A percentile compares a stretch with the other conserved stretches of the same genome.
Conservation (phyloP, 1,140 invertebrate genomes). For the Octopus bimaculoides region DNA sequence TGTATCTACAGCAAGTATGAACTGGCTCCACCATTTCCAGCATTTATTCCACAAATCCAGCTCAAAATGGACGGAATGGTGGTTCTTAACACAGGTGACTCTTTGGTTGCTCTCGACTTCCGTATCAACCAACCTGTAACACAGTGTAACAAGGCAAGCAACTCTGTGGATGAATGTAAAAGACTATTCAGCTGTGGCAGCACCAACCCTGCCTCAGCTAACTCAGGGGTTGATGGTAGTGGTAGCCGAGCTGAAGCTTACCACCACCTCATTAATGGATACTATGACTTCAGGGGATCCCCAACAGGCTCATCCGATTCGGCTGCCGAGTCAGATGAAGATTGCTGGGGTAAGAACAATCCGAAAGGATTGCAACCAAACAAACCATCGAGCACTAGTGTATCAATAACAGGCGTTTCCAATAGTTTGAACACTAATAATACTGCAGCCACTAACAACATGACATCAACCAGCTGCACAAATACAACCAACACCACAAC, state of each 20-base stretch:
- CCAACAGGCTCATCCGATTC: background rate
- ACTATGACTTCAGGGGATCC: background rate
- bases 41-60: conserved; percentile 64
- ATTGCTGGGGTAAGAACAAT: background rate
- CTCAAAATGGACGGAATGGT: conserved; percentile 67
- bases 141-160: background rate
- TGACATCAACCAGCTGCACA: background rate
- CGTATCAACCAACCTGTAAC: conserved; percentile 9
- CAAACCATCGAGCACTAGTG: background rate
- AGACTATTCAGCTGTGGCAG: conserved; percentile 5
- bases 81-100: conserved; percentile 72
- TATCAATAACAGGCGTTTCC: background rate
- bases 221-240: background rate
- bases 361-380: background rate
- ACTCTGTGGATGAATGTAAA: background rate
- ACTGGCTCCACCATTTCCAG: conserved; percentile 68
- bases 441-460: background rate
- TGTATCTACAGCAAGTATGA: conserved; percentile 72
- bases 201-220: conserved; percentile 2
- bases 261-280: background rate
- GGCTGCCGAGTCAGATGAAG: background rate
- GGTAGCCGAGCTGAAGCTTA: background rate
- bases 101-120: conserved; percentile 65
- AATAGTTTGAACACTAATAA: background rate
- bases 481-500: background rate